Base-by-base conservation (phyloP, 2,888 invertebrate genomes). In the Colostygia pectinataria region DNA sequence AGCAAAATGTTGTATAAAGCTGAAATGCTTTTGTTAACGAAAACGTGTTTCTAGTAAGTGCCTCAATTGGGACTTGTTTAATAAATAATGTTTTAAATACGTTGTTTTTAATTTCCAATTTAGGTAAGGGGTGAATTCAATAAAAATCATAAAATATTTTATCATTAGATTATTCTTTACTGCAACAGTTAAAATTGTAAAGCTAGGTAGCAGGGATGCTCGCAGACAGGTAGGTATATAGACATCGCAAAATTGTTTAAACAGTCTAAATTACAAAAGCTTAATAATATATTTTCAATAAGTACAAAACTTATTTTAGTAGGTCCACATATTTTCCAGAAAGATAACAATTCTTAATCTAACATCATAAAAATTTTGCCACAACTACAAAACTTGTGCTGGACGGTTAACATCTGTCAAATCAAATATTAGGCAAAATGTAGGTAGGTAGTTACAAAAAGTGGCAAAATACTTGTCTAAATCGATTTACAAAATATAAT, bases 1-100 rank as follows among this genome's bases (percentile, higher is more conserved):
- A 52, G 54, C 46, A 54, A 52, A 29, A 40, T 43, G 48, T 54
- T 46, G n/a, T 43, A 47, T 3, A n/a, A 33, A 50, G 44, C 48
- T 45, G 27, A 36, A 31, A 41, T 42, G 44, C 42, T 53, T 51
- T 41, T 24, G 13, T 37, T 39, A 39, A 50, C 32, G 38, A 38
- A 31, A 53, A 36, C 34, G 43, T 52, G 39, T 55, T 37, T 44
- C 23, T 40, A 36, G 15, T n/a, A n/a, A n/a, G n/a, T n/a, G n/a
- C n/a, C n/a, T n/a, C n/a, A n/a, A n/a, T n/a, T n/a, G n/a, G n/a
- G n/a, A n/a, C n/a, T n/a, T n/a, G 37, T 28, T 18, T 9, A 37
- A 20, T 13, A 29, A 40, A 43, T 31, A 9, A 42, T 42, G 36
- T 43, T 39, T 13, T 6, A 13, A 27, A 40, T 6, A 12, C 6